Percentiles rank a stretch among this genome's conserved stretches.
phyloP scores from a whole-genome alignment of 2,113 vertebrate genomes.

The Anhinga anhinga region DNA sequence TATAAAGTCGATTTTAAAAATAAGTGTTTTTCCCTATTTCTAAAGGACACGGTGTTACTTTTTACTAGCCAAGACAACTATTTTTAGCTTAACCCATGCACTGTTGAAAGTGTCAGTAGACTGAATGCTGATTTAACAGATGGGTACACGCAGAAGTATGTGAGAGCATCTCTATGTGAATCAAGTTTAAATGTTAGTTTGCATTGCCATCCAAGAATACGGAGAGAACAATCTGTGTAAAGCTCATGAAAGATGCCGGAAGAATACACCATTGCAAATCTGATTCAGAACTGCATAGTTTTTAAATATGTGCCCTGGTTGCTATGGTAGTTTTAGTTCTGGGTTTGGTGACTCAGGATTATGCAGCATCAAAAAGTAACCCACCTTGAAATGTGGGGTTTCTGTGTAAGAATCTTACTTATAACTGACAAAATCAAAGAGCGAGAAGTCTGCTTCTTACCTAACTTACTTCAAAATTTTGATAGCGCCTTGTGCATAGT shows the following conservation, averaged over 20 bases:
- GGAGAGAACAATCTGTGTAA: neutral
- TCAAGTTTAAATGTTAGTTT: conserved; percentile 3
- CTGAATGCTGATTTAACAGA: conserved; percentile 3
- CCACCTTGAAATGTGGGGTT: neutral
- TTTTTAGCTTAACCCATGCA: conserved; percentile 19
- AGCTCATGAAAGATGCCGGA: neutral
- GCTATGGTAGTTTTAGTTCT: conserved; percentile 49
- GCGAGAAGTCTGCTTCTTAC: neutral
- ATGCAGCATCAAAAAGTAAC: conserved; percentile 24
- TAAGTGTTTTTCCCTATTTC: neutral
- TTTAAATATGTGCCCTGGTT: conserved; percentile 32
- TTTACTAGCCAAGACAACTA: neutral
- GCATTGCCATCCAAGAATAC: neutral
- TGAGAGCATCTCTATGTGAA: neutral
- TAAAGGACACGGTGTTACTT: neutral
- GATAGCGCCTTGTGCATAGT: neutral
- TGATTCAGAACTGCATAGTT: conserved; percentile 2
- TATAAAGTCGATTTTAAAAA: neutral
- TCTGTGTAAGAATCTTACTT: neutral
- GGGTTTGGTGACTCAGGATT: conserved; percentile 55
- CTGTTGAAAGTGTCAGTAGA: neutral
- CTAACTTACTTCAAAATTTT: neutral
- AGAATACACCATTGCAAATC: neutral
- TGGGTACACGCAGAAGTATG: neutral
- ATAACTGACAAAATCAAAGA: neutral